Conservation (phyloP, 2,797 vertebrate species). For the Carapus acus region DNA sequence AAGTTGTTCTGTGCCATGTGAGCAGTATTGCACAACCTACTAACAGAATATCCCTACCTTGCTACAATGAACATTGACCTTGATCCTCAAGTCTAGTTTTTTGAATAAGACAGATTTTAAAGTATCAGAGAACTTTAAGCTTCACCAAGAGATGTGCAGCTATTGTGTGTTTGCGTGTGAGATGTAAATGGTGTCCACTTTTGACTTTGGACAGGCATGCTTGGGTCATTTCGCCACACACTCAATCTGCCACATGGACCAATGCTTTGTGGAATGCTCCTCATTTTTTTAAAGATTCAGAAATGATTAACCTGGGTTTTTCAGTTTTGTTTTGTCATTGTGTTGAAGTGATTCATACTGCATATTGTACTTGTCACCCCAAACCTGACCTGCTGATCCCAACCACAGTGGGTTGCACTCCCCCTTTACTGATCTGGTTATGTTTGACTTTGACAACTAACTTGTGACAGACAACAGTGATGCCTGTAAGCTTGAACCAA, state of each 20-base stretch:
- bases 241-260: conserved; percentile 40
- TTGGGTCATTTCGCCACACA: conserved; percentile 39
- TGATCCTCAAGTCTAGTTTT: conserved; percentile 58
- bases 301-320: conserved; percentile 41
- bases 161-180: conserved; percentile 54
- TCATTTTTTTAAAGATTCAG: conserved; percentile 47
- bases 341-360: too few species aligned
- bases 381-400: too few species aligned
- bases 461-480: too few species aligned
- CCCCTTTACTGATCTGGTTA: too few species aligned
- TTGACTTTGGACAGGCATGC: conserved; percentile 37
- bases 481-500: too few species aligned
- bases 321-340: conserved; percentile 32
- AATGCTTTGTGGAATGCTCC: conserved; percentile 32
- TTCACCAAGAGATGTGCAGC: conserved; percentile 63
- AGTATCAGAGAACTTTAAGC: conserved; percentile 59
- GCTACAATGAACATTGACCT: conserved; percentile 34
- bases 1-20: conserved; percentile 1
- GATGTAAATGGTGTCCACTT: conserved; percentile 50
- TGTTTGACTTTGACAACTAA: too few species aligned
- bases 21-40: conserved; percentile 40
- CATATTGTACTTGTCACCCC: too few species aligned
- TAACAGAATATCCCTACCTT: conserved; percentile 50
- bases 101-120: conserved; percentile 57
- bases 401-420: too few species aligned